Evolutionary conservation across 2,888 invertebrate genomes (phyloP).

Genomic region (Oligia strigilis): DNA sequence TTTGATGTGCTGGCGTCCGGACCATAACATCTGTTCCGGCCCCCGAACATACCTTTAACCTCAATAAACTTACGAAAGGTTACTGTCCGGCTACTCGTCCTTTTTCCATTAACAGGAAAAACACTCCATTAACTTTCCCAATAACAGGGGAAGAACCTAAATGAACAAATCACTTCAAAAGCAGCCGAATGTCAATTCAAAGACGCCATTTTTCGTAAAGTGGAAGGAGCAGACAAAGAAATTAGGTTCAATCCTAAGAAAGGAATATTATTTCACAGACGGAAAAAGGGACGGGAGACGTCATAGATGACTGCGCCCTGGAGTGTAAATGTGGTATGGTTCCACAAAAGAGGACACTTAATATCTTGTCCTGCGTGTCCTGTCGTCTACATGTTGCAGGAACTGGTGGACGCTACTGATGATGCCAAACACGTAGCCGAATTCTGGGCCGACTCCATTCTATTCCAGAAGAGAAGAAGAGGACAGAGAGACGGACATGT

Average conservation of each 20-base stretch:
- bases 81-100: constrained; percentile 8
- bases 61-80: constrained; percentile 39
- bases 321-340: not conserved
- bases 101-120: constrained; percentile 55
- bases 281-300: not conserved
- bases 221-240: constrained; percentile 16
- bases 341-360: not conserved
- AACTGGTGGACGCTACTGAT: not conserved
- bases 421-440: not conserved
- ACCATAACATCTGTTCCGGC: constrained; percentile 40
- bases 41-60: constrained; percentile 18
- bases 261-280: not conserved
- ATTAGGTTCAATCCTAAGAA: constrained; percentile 15
- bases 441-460: not conserved
- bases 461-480: too few relatives aligned
- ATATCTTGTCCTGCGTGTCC: not conserved
- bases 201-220: constrained; percentile 36
- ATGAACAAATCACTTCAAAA: constrained; percentile 45
- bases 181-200: constrained; percentile 33
- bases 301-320: not conserved
- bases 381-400: not conserved
- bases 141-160: constrained; percentile 39
- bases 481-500: not conserved
- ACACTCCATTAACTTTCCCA: constrained; percentile 58
- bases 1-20: too few relatives aligned